A percentile compares a stretch with the other conserved stretches of the same genome.
These are phyloP conservation scores for Protobothrops flavoviridis DNA, from an alignment of 2,113 vertebrate genomes.

Conservation along the genomic window DNA sequence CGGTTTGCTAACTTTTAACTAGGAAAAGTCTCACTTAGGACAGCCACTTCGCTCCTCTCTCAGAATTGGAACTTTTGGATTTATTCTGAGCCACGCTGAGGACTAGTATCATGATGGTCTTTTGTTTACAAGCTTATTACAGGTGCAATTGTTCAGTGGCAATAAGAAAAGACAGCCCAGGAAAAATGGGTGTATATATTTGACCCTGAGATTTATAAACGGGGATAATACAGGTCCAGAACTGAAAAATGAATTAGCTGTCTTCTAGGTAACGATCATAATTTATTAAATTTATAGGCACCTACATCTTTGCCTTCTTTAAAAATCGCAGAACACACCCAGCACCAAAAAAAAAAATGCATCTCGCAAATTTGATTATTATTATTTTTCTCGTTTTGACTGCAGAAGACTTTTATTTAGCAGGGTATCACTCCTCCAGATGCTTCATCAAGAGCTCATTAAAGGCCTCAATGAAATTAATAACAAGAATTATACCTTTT, in stretches of 20 bases:
- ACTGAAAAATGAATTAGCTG: neutral
- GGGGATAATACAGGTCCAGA: neutral
- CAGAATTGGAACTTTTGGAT: neutral
- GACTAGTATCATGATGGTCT: neutral
- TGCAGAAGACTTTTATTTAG: neutral
- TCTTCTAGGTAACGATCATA: neutral
- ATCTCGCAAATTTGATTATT: neutral
- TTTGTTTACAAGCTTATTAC: neutral
- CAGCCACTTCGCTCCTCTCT: neutral
- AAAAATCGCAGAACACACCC: neutral
- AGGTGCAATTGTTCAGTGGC: neutral
- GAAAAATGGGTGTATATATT: neutral
- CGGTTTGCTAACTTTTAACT: neutral
- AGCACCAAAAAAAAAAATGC: neutral
- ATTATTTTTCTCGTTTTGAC: neutral
- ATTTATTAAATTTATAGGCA: neutral
- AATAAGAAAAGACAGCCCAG: neutral
- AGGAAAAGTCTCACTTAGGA: neutral
- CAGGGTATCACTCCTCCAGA: neutral
- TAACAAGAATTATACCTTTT: neutral
- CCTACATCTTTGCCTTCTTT: neutral
- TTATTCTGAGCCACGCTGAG: neutral
- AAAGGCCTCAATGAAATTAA: neutral
- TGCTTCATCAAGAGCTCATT: neutral
- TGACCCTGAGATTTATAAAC: neutral